Evolutionary conservation across 2,113 vertebrate species (phyloP).

Genomic region (Phycodurus eques): DNA sequence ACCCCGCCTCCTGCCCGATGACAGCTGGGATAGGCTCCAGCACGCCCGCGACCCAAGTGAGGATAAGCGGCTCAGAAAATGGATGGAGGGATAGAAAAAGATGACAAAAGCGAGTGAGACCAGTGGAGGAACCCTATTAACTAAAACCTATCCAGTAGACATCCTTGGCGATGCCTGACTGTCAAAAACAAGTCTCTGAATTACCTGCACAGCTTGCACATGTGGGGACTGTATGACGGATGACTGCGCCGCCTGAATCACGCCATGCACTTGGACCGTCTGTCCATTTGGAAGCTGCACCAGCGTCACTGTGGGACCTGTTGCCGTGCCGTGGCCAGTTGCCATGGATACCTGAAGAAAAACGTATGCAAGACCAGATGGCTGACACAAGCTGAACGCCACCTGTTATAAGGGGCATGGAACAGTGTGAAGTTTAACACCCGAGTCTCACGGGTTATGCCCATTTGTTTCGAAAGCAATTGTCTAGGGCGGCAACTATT

Average conservation of each 20-base stretch:
- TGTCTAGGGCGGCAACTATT: too few species aligned
- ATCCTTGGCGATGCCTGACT: not conserved
- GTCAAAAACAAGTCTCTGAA: not conserved
- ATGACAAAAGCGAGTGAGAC: too few species aligned
- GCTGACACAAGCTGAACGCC: not conserved
- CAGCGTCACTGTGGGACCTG: conserved; percentile 89
- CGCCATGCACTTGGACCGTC: conserved; percentile 96
- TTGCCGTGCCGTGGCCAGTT: conserved; percentile 83
- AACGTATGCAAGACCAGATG: not conserved
- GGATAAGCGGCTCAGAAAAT: too few species aligned
- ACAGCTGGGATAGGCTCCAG: too few species aligned
- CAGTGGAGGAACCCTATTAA: too few species aligned
- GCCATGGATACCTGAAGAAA: conserved; percentile 85
- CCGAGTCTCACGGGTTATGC: too few species aligned
- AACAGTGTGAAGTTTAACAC: not conserved
- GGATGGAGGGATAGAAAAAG: too few species aligned
- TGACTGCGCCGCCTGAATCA: conserved; percentile 96
- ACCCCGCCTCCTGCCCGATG: too few species aligned
- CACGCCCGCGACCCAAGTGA: too few species aligned
- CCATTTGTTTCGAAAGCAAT: too few species aligned
- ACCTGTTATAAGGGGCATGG: too few species aligned
- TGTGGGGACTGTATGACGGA: conserved; percentile 99
- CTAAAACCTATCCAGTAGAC: not conserved
- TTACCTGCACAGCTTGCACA: conserved; percentile 95
- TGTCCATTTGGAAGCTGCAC: conserved; percentile 97